Base-by-base conservation (phyloP, 2,888 invertebrate genomes). In the Poecilus cupreus region DNA sequence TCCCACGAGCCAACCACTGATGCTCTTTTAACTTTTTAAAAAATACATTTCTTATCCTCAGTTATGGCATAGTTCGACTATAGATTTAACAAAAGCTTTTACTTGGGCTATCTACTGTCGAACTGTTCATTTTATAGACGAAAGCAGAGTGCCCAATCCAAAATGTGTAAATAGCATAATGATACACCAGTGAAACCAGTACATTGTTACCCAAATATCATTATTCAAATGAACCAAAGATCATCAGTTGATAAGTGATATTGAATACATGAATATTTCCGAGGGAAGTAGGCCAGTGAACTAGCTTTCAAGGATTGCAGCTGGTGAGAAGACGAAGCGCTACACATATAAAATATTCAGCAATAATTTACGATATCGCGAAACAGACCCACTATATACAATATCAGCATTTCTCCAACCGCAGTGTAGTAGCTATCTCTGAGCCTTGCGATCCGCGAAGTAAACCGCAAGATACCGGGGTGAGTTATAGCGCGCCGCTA, bases 401-500 rank as follows among this genome's bases (percentile, higher is more conserved):
- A 68, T 68, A 68, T 68, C 64, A 68, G 64, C 64, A 32, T 68
- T 68, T 68, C 37, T 32, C 32, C 16, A 10, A 16, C 20, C 64
- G 32, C 32, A 13, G 16, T 18, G 16, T 13, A 18, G 51, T 18
- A 18, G 51, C 51, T 51, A 51, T 51, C 68, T 0, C 32, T 32
- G 32, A 32, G 32, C 32, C 32, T 3, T 4, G 39, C 51, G 20
- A 75, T 8, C 2, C n/a, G 39, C 51, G 20, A 75, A 51, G 75
- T 39, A 80, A 22, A 24, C 80, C 80, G 57, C 70, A 80, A 80
- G 80, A 80, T 80, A 80, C 80, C 46, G 37, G 20, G 18, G 68
- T 80, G 80, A 80, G 54, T 80, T 80, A 80, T 80, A 13, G 70
- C 57, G 6, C 24, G 22, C 20, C 20, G 72, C 80, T 80, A 80